Percentiles rank a stretch among this genome's conserved stretches.
These are phyloP conservation scores for Eulemur mongoz DNA, from an alignment of 2,797 vertebrate species.

Conservation along the genomic window DNA sequence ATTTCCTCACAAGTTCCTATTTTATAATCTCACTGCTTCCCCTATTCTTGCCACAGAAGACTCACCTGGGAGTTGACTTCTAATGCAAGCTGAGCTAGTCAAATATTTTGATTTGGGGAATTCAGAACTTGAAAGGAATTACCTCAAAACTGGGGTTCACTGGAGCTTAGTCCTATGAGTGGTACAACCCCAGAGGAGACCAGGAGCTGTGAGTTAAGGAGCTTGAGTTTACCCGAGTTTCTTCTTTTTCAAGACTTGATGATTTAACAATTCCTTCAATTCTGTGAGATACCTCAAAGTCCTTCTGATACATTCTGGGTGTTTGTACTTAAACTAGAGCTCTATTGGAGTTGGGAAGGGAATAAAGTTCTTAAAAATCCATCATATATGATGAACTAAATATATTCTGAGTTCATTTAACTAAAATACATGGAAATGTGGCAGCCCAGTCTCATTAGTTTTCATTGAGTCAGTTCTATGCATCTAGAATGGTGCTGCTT, in stretches of 20 bases:
- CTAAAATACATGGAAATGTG: too few species aligned
- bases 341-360: not conserved
- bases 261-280: not conserved
- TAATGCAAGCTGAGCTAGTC: not conserved
- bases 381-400: not conserved
- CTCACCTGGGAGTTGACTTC: not conserved
- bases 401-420: too few species aligned
- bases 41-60: not conserved
- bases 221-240: not conserved
- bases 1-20: not conserved
- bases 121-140: not conserved
- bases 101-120: not conserved
- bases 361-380: not conserved
- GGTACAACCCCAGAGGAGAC: not conserved
- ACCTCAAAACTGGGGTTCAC: not conserved
- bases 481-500: not conserved
- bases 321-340: not conserved
- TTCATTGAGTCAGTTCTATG: not conserved
- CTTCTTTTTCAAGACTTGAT: not conserved
- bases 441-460: too few species aligned
- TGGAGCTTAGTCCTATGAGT: not conserved
- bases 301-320: not conserved
- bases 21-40: not conserved
- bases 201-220: not conserved
- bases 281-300: not conserved